phyloP scores from a whole-genome alignment of 2,113 vertebrate genomes.

The Pangasianodon gigas region DNA sequence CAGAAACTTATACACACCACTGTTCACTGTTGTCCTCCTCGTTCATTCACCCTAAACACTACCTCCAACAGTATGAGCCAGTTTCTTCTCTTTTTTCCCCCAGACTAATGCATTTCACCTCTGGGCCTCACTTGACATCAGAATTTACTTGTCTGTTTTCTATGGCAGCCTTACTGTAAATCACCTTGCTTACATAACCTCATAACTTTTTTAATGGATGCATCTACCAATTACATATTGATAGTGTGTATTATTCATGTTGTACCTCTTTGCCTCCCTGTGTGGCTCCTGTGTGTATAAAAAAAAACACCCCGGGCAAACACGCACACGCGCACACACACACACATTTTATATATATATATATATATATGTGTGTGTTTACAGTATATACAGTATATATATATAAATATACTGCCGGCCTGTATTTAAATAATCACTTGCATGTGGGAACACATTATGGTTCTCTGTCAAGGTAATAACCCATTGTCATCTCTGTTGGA shows the following conservation, averaged over 20 bases:
- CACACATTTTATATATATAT: no score
- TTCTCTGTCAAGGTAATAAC: conserved; percentile 73
- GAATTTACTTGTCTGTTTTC: conserved; percentile 51
- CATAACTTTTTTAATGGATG: conserved; percentile 49
- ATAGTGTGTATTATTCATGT: conserved; percentile 52
- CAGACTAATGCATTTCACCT: conserved; percentile 53
- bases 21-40: not conserved
- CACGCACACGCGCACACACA: no score
- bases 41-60: conserved; percentile 37
- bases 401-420: conserved; percentile 60
- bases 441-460: conserved; percentile 66
- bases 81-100: conserved; percentile 42
- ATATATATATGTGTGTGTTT: no score
- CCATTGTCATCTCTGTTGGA: conserved; percentile 70
- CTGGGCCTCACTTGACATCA: conserved; percentile 50
- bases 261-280: conserved; percentile 29
- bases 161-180: conserved; percentile 54
- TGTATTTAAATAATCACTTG: conserved; percentile 74
- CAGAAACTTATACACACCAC: not conserved
- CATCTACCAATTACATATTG: conserved; percentile 44
- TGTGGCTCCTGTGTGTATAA: conserved; percentile 35
- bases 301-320: no score
- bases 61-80: conserved; percentile 38
- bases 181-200: conserved; percentile 59
- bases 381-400: no score